Conservation (phyloP, 2,888 invertebrate genomes). For the Apodemia mormo region DNA sequence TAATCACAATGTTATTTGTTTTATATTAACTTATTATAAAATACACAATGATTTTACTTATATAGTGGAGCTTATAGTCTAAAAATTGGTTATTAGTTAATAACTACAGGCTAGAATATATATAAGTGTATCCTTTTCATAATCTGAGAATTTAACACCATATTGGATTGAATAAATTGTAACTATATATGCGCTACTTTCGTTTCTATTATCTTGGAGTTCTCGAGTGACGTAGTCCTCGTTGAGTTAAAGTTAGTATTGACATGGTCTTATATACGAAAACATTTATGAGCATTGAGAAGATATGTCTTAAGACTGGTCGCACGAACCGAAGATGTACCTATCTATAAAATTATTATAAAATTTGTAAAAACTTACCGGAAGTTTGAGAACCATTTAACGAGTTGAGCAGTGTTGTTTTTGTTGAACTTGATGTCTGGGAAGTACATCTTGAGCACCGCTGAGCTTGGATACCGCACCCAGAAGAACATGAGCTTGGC, state of each 20-base stretch:
- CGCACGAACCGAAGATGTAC: neutral
- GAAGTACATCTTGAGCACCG: constrained; percentile 99
- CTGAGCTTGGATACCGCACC: constrained; percentile 99
- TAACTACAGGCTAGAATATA: constrained; percentile 4
- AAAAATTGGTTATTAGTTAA: neutral
- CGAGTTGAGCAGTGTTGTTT: constrained; percentile 99
- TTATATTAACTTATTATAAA: neutral
- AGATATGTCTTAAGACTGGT: neutral
- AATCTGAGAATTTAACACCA: too few relatives aligned
- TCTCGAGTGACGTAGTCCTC: too few relatives aligned
- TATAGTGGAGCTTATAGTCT: neutral
- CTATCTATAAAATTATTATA: neutral
- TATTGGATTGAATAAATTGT: too few relatives aligned
- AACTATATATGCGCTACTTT: too few relatives aligned
- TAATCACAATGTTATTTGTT: neutral
- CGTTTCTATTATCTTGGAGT: too few relatives aligned
- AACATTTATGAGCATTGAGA: too few relatives aligned
- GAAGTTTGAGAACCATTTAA: constrained; percentile 99
- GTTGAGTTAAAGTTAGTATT: too few relatives aligned
- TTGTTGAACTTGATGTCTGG: constrained; percentile 99
- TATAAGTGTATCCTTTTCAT: constrained; percentile 10
- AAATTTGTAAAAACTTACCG: constrained; percentile 86
- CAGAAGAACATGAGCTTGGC: constrained; percentile 99
- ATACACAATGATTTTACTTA: neutral
- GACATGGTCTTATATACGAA: too few relatives aligned